These are phyloP conservation scores for Muscidifurax raptorellus DNA, from an alignment of 1,140 invertebrate genomes.

Conservation along the genomic window DNA sequence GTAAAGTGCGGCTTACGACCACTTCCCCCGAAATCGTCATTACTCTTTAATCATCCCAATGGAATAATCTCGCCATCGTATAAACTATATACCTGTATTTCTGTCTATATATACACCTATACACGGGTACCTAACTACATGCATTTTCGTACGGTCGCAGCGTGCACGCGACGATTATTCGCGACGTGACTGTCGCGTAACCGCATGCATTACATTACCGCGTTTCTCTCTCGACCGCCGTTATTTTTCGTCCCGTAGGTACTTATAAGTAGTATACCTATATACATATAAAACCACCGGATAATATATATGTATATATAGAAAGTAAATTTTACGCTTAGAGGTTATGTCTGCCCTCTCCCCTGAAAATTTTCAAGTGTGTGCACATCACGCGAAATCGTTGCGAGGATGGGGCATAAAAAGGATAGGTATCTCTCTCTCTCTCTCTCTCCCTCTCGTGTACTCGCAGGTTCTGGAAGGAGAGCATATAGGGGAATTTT, in stretches of 20 bases:
- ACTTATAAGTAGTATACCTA: neutral
- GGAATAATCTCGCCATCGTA: neutral
- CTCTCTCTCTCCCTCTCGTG: no score
- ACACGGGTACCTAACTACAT: neutral
- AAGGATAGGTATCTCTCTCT: no score
- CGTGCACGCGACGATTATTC: neutral
- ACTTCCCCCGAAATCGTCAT: neutral
- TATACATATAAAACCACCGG: neutral
- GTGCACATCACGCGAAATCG: neutral
- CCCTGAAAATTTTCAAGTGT: neutral
- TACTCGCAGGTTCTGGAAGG: neutral
- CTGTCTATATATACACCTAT: neutral
- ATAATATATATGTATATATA: no score
- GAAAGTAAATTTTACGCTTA: no score
- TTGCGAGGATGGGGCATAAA: no score
- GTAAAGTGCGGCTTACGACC: neutral
- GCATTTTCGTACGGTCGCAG: neutral
- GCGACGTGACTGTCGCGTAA: constrained; percentile 22
- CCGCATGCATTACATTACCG: constrained; percentile 12
- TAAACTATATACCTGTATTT: neutral
- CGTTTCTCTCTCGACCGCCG: neutral
- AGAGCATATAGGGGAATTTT: neutral
- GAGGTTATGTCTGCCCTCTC: neutral
- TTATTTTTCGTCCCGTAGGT: neutral
- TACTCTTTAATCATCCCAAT: neutral